Evolutionary conservation across 2,888 invertebrate genomes (phyloP).

Genomic region (Dicroscelio sp.): DNA sequence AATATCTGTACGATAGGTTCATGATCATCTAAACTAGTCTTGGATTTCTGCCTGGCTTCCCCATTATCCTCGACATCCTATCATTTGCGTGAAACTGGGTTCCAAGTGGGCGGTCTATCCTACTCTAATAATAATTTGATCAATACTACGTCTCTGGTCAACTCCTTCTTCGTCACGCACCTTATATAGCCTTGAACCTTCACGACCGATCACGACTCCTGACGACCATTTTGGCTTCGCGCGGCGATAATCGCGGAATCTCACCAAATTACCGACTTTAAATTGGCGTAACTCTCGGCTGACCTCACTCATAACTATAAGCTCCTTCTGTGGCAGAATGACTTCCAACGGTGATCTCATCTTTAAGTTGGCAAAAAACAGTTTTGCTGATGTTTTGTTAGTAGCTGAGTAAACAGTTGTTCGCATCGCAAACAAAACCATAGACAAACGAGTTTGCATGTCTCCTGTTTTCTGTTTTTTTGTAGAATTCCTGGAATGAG

Average conservation of each 20-base stretch:
- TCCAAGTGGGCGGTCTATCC: too few species aligned
- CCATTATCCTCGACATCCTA: too few species aligned
- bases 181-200: slow-evolving; percentile 3
- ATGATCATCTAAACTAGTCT: too few species aligned
- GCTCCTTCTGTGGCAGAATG: not conserved
- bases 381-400: not conserved
- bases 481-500: not conserved
- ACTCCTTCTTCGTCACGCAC: not conserved
- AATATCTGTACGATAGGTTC: too few species aligned
- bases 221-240: not conserved
- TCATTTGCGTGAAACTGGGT: too few species aligned
- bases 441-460: not conserved
- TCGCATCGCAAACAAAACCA: slow-evolving; percentile 18
- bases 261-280: not conserved
- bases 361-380: not conserved
- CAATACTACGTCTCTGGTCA: not conserved
- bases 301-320: not conserved
- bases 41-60: too few species aligned
- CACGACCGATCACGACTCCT: not conserved
- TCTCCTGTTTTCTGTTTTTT: not conserved
- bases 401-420: not conserved
- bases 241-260: slow-evolving; percentile 19
- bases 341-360: not conserved
- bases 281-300: slow-evolving; percentile 10
- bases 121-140: slow-evolving; percentile 36